Conservation (phyloP, 2,888 invertebrate genomes). For the Eristalis tenax region DNA sequence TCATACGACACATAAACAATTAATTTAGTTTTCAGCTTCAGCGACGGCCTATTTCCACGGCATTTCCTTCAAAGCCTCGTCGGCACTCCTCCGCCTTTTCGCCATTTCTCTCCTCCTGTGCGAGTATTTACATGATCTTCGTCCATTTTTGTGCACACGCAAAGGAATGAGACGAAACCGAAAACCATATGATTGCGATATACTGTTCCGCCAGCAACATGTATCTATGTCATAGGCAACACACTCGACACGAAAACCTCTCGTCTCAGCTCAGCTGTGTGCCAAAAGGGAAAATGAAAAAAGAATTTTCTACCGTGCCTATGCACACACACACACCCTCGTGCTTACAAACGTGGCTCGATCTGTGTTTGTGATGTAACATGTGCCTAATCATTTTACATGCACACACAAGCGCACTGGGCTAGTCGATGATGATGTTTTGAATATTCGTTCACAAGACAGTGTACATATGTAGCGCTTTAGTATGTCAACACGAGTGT, state of each 20-base stretch:
- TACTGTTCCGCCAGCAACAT: constrained; percentile 46
- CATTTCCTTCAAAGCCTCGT: neutral
- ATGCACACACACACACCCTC: neutral
- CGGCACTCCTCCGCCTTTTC: neutral
- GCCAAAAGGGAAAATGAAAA: neutral
- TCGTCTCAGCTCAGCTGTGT: constrained; percentile 39
- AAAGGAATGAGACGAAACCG: constrained; percentile 2
- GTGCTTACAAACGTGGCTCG: neutral
- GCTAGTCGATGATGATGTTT: neutral
- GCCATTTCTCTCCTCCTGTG: neutral
- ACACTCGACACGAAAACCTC: constrained; percentile 5
- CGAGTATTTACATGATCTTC: neutral
- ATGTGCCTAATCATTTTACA: constrained; percentile 7
- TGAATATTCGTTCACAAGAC: neutral
- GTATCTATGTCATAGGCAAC: constrained; percentile 20
- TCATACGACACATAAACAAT: constrained; percentile 34
- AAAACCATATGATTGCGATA: constrained; percentile 37
- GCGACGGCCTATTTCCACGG: constrained; percentile 21
- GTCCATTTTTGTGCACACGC: constrained; percentile 22
- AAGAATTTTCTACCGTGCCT: constrained; percentile 1
- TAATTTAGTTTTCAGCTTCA: constrained; percentile 18
- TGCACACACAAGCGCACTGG: neutral
- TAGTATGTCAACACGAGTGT: constrained; percentile 39
- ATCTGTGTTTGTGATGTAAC: constrained; percentile 65
- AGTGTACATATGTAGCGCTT: constrained; percentile 26